Percentiles rank a stretch among this genome's conserved stretches.
phyloP scores from a whole-genome alignment of 2,797 vertebrate species.

The Chelonia mydas region DNA sequence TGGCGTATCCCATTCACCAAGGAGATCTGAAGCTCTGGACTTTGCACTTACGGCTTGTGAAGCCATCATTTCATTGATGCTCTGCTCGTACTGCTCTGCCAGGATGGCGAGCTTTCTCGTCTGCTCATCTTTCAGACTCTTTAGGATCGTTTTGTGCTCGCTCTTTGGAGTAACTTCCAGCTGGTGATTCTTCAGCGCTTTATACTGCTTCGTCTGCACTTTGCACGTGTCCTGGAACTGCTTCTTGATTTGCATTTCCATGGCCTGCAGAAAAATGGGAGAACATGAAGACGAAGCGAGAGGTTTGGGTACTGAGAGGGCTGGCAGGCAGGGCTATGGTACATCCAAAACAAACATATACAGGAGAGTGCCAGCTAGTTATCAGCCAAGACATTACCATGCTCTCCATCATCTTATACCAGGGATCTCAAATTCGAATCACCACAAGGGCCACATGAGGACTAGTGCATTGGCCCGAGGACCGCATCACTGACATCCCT shows the following conservation, averaged over 20 bases:
- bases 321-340: neutral
- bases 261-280: slow-evolving; percentile 83
- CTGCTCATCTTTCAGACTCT: slow-evolving; percentile 91
- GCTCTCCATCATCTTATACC: neutral
- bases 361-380: neutral
- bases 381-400: neutral
- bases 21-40: accelerated
- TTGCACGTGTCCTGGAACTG: slow-evolving; percentile 99
- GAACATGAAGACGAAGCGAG: neutral
- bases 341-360: accelerated
- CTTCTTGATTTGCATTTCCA: slow-evolving; percentile 99
- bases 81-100: slow-evolving; percentile 94
- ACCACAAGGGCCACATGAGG: no score
- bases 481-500: no score
- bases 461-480: no score
- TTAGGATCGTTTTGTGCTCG: slow-evolving; percentile 98
- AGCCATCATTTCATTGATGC: slow-evolving; percentile 99
- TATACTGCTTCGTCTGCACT: slow-evolving; percentile 99
- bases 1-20: neutral
- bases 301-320: neutral
- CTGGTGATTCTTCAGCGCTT: slow-evolving; percentile 99
- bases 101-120: slow-evolving; percentile 87
- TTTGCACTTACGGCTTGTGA: slow-evolving; percentile 93
- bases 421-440: no score
- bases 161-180: slow-evolving; percentile 98